Percentiles rank a stretch among this genome's conserved stretches.
Evolutionary conservation across 2,888 invertebrate genomes (phyloP).

Genomic region (Lasioglossum calceatum): DNA sequence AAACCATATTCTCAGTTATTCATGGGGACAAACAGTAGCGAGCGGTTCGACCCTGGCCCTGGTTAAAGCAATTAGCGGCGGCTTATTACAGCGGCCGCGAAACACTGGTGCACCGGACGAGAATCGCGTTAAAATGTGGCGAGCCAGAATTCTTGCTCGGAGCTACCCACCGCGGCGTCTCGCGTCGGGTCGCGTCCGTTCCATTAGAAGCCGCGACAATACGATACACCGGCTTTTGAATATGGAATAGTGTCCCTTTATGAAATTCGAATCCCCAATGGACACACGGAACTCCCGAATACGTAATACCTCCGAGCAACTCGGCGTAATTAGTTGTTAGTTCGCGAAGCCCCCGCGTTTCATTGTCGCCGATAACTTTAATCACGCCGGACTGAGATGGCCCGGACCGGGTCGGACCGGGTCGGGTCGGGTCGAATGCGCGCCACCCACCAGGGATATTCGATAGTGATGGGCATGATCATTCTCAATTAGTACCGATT

Average conservation of each 20-base stretch:
- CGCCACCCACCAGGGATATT: background rate
- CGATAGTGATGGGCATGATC: background rate
- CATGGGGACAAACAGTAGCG: slow-evolving; percentile 14
- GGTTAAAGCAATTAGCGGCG: slow-evolving; percentile 39
- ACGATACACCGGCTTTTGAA: slow-evolving; percentile 52
- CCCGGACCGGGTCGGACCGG: background rate
- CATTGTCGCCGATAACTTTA: slow-evolving; percentile 68
- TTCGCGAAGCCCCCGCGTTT: slow-evolving; percentile 40
- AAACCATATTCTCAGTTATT: slow-evolving; percentile 14
- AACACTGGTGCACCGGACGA: background rate
- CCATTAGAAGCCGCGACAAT: slow-evolving; percentile 50
- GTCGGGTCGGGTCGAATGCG: background rate
- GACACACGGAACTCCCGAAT: slow-evolving; percentile 49
- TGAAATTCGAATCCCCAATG: slow-evolving; percentile 59
- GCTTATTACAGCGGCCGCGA: slow-evolving; percentile 34
- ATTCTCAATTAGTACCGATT: background rate
- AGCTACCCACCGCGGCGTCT: background rate
- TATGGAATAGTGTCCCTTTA: slow-evolving; percentile 58
- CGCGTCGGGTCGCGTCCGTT: slow-evolving; percentile 14
- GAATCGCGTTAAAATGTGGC: slow-evolving; percentile 36
- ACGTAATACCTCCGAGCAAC: slow-evolving; percentile 46
- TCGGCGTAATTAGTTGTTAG: slow-evolving; percentile 62
- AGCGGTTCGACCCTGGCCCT: background rate
- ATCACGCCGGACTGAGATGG: slow-evolving; percentile 41
- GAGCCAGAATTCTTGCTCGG: slow-evolving; percentile 28